A percentile compares a stretch with the other conserved stretches of the same genome.
phyloP scores from a whole-genome alignment of 2,113 vertebrate species.

The Brachyhypopomus occidentalis region DNA sequence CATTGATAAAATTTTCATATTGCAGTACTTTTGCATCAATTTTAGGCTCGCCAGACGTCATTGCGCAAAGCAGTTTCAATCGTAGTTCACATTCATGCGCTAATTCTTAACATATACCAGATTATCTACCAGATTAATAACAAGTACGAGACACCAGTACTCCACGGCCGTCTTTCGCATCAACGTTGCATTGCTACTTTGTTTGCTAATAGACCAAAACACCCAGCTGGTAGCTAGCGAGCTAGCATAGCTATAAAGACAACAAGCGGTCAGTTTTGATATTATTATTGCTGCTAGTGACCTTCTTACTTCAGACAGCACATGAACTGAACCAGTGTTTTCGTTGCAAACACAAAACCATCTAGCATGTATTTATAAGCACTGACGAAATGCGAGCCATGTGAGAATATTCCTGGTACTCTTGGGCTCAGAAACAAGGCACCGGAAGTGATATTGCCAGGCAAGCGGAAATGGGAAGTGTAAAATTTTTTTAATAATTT shows the following conservation, averaged over 20 bases:
- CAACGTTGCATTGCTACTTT: background rate
- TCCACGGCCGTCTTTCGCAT: no score
- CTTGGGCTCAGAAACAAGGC: constrained; percentile 26
- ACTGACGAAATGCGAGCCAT: background rate
- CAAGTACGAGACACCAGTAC: background rate
- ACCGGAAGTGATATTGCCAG: constrained; percentile 2
- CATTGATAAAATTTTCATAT: constrained; percentile 83
- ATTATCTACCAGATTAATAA: no score
- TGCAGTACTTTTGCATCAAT: constrained; percentile 77
- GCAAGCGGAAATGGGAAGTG: constrained; percentile 25
- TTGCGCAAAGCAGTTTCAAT: constrained; percentile 20
- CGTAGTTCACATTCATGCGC: background rate
- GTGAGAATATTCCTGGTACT: background rate
- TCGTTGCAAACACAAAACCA: background rate
- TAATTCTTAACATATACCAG: no score
- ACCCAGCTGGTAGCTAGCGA: no score
- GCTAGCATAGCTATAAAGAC: background rate
- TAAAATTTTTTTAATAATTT: background rate
- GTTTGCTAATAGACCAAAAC: no score
- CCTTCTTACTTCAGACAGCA: background rate
- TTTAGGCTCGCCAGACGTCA: constrained; percentile 52
- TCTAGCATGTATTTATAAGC: background rate
- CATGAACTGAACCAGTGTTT: background rate
- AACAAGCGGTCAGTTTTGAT: background rate
- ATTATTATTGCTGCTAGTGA: background rate